Conservation (phyloP, 2,888 invertebrate genomes). For the Cephus runcator region DNA sequence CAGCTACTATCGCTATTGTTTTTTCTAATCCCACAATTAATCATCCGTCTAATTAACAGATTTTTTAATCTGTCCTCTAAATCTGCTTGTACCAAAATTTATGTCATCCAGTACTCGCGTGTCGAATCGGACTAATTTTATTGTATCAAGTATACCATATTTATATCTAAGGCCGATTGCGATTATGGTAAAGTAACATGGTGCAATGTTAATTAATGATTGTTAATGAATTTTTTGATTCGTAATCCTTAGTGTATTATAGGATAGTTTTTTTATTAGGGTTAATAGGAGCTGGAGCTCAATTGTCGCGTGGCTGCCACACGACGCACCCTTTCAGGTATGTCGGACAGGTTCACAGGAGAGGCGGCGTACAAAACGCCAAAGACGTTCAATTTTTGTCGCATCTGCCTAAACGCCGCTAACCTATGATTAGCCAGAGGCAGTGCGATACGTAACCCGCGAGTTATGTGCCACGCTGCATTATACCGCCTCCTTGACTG, state of each 20-base stretch:
- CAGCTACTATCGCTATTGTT: neutral
- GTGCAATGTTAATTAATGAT: neutral
- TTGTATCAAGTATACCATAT: no score
- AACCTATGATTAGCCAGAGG: conserved; percentile 45
- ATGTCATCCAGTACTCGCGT: neutral
- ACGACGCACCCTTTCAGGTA: conserved; percentile 23
- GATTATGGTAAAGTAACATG: no score
- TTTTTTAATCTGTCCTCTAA: neutral
- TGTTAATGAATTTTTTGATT: neutral
- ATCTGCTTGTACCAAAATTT: neutral
- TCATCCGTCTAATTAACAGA: neutral
- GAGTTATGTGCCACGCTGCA: neutral
- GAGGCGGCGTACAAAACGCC: neutral
- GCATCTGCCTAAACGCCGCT: conserved; percentile 57
- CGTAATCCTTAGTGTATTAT: neutral
- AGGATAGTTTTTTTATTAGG: neutral
- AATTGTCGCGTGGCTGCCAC: conserved; percentile 49
- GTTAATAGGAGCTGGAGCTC: conserved; percentile 19
- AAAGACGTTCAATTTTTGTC: conserved; percentile 47
- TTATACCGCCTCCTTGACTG: neutral
- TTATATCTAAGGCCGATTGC: no score
- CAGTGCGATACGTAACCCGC: neutral
- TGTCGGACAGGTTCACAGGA: conserved; percentile 6
- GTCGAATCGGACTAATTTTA: neutral
- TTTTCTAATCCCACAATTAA: neutral